Evolutionary conservation across 2,888 invertebrate genomes (phyloP).

Genomic region (Cephus rjabovi): DNA sequence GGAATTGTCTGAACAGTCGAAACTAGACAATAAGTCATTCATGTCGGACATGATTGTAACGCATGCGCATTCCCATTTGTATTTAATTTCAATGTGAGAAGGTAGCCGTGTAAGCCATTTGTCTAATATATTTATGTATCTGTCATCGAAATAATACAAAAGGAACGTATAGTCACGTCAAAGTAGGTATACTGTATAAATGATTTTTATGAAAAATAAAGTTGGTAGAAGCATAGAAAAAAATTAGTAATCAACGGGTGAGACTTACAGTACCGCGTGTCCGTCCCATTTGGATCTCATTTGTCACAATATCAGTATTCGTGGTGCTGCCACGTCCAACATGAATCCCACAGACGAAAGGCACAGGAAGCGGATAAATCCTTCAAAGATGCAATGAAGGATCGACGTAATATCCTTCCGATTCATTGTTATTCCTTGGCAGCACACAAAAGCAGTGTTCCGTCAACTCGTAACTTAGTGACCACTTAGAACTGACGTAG

Average conservation of each 20-base stretch:
- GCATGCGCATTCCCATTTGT: not conserved
- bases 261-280: not conserved
- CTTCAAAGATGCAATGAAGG: not conserved
- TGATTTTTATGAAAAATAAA: not conserved
- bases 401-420: conserved; percentile 3
- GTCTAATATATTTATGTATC: not conserved
- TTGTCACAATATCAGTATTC: conserved; percentile 1
- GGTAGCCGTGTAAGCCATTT: not conserved
- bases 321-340: not conserved
- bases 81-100: not conserved
- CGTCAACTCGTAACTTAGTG: conserved; percentile 20
- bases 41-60: not conserved
- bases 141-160: not conserved
- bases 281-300: conserved; percentile 10
- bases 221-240: not conserved
- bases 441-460: not conserved
- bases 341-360: not conserved
- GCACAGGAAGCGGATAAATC: conserved; percentile 10
- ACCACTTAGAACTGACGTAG: conserved; percentile 21
- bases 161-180: not conserved
- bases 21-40: not conserved
- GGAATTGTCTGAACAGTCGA: not conserved
- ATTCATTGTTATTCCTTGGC: conserved; percentile 6
- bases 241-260: not conserved
- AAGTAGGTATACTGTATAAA: not conserved